These are phyloP conservation scores for Ptychoptera contaminata DNA, from an alignment of 2,888 invertebrate genomes.

Conservation along the genomic window DNA sequence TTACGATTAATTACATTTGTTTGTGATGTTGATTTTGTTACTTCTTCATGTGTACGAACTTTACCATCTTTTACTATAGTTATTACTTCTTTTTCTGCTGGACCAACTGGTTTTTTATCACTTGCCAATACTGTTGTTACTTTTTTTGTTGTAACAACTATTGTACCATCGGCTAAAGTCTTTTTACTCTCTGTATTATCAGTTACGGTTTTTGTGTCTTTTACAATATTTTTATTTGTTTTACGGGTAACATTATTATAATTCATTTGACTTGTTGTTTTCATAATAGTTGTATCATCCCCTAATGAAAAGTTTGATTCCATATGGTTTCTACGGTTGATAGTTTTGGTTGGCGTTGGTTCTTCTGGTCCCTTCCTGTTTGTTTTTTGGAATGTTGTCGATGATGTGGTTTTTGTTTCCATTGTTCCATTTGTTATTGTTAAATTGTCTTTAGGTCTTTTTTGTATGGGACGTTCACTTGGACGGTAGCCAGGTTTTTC, in stretches of 20 bases:
- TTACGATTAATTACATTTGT: slow-evolving; percentile 21
- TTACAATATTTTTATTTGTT: slow-evolving; percentile 24
- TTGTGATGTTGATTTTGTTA: slow-evolving; percentile 22
- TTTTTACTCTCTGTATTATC: slow-evolving; percentile 29
- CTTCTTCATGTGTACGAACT: slow-evolving; percentile 26
- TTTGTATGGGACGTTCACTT: slow-evolving; percentile 48
- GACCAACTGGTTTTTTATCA: slow-evolving; percentile 22
- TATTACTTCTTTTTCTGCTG: slow-evolving; percentile 19
- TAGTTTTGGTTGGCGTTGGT: slow-evolving; percentile 25
- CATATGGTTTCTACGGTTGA: slow-evolving; percentile 42
- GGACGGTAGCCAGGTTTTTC: slow-evolving; percentile 25
- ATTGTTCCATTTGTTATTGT: slow-evolving; percentile 34
- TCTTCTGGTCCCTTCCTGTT: slow-evolving; percentile 26
- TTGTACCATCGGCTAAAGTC: slow-evolving; percentile 35
- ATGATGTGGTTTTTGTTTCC: slow-evolving; percentile 37
- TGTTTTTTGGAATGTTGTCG: slow-evolving; percentile 38
- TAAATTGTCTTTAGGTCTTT: slow-evolving; percentile 36
- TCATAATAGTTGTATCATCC: slow-evolving; percentile 35
- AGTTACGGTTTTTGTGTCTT: slow-evolving; percentile 20
- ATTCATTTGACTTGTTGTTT: slow-evolving; percentile 42
- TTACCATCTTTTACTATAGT: slow-evolving; percentile 20
- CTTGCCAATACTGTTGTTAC: slow-evolving; percentile 29
- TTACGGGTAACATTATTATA: slow-evolving; percentile 33
- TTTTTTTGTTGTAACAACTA: slow-evolving; percentile 35
- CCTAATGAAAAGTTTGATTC: slow-evolving; percentile 51